Base-by-base conservation (phyloP, 30 jellyfish, hydroid and myxozoan species). In the Aurelia aurita region DNA sequence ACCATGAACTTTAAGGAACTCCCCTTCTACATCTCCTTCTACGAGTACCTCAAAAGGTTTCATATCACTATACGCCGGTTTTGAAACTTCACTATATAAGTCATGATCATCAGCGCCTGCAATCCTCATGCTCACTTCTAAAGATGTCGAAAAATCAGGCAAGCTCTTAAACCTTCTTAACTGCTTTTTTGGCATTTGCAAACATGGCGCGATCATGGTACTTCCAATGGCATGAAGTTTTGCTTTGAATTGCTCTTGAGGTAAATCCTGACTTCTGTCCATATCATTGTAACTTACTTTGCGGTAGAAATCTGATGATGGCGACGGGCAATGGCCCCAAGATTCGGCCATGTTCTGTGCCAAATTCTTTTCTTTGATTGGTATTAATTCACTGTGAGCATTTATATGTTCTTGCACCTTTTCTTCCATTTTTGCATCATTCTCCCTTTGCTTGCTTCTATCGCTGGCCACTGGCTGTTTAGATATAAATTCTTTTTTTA, bases 291-390 rank as follows among this genome's bases (percentile, higher is more conserved):
- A 94, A 59, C 97, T 94, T 15, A 25, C 44, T 58, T 80, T 72
- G 18, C 88, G 85, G 62, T 81, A 94, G 28, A 79, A 58, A 18
- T 70, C 77, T 23, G 97, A 77, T 19, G 62, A 20, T 18, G 96
- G 63, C 3, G 96, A 85, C 2, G 99, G 99, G 68, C 99, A 94
- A 16, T 72, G 35, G 31, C 85, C 79, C 99, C 99, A 94, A 2
- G 98, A 45, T 29, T 81, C 89, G 9, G 51, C 51, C 51, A 39
- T 39, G 13, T 9, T 39, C 16, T 39, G 7, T 7, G 53, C 45
- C 5, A 4, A 23, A 22, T 69, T 66, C 1, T 64, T 34, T 22
- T 85, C 87, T 7, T 45, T 55, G 25, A 29, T 12, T 8, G 65
- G 26, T 60, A 51, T 68, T 5, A 51, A 25, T 26, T 31, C 15